A percentile compares a stretch with the other conserved stretches of the same genome.
phyloP scores from a whole-genome alignment of 2,888 invertebrate genomes.

The Tenthredo scrophulariae region DNA sequence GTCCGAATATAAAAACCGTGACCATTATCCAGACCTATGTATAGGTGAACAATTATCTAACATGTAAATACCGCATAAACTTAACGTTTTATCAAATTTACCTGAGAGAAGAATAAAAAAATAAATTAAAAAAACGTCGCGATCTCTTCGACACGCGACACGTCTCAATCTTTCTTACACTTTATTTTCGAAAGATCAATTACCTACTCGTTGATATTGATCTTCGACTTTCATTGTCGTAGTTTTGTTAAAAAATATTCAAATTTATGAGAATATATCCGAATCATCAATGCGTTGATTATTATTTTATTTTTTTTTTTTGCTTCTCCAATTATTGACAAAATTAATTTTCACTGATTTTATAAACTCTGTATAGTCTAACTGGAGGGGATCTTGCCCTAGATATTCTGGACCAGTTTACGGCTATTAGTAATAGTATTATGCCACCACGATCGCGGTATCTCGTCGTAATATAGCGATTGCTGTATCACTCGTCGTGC shows the following conservation, averaged over 20 bases:
- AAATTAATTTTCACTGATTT: not conserved
- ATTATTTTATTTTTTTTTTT: not conserved
- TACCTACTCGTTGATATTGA: conserved; percentile 4
- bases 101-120: not conserved
- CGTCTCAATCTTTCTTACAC: not conserved
- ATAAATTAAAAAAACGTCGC: not conserved
- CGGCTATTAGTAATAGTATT: conserved; percentile 5
- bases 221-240: not conserved
- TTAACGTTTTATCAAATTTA: conserved; percentile 18
- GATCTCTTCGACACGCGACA: conserved; percentile 38
- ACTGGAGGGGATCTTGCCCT: not conserved
- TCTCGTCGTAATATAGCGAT: conserved; percentile 6
- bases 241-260: not conserved
- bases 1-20: not conserved
- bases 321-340: not conserved
- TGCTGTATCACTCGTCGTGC: conserved; percentile 2
- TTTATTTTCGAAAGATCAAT: not conserved
- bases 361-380: not conserved
- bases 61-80: conserved; percentile 28
- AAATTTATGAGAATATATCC: not conserved
- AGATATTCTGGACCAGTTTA: conserved; percentile 4
- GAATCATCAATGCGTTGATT: not conserved
- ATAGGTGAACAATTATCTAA: not conserved
- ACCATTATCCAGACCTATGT: not conserved
- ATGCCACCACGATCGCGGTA: not conserved